Base-by-base conservation (phyloP, 2,888 invertebrate genomes). In the Eulithis testata region DNA sequence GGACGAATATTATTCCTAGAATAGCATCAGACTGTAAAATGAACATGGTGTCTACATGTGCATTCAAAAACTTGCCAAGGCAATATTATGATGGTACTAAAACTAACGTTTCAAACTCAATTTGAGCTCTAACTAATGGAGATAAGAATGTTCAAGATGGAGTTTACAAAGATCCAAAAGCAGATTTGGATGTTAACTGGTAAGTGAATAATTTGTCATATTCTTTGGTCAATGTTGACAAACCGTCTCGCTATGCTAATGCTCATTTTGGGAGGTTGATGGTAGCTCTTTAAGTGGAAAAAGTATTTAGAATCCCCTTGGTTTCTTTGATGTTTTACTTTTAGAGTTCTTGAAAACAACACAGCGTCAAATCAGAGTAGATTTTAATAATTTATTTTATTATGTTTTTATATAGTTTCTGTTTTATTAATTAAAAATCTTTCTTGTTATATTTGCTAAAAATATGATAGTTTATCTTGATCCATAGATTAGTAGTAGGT, bases 21-120 rank as follows among this genome's bases (percentile, higher is more conserved):
- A 92, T 91, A 91, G 92, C 91, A 89, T 77, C 91, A 90, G 92
- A 90, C 91, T 89, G 91, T 90, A 90, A 91, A 92, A 91, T 90
- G 90, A 88, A 90, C 77, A 84, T 79, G 85, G 83, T 84, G 86
- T 87, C 85, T 88, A 85, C 90, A 91, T 88, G 85, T 90, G 91
- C 89, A 85, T 85, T 86, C 88, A 86, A 89, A 91, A 90, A 84
- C 82, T 82, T 81, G 76, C 70, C 70, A 75, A 64, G 72, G 73
- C 83, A 80, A 81, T 73, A 69, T 72, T 76, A 75, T 68, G 65
- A 63, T 73, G 73, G 66, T 59, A 60, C 66, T 68, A 43, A 59
- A 51, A 61, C 65, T 65, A 53, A 37, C 31, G 36, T 60, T 62
- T 43, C 36, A 65, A 63, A 12, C 65, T 43, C 71, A 82, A 74